Evolutionary conservation across 2,797 vertebrate species (phyloP), one percentile per base, ranked within the genome.

Genomic region (Scyliorhinus canicula): DNA sequence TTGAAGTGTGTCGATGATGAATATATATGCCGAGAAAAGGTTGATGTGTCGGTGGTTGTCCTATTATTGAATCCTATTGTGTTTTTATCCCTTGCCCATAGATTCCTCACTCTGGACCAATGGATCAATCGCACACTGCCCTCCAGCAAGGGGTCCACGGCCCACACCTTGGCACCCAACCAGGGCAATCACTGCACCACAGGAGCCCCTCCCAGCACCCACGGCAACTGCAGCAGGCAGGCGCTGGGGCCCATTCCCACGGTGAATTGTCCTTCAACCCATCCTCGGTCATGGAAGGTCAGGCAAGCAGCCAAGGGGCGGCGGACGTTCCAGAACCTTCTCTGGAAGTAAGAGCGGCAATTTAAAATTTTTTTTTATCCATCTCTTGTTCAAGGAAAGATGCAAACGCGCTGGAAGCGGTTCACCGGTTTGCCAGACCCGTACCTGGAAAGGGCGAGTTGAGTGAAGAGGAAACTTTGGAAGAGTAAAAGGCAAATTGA

Each of bases 241-340:
- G 96, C 93, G 95, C 97, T 11, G 98, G 98, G 0, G 65, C 82
- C 0, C 95, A 96, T 0, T 96, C 96, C 0, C 96, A 97, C 0
- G 1, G 95, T 0, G 97, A 98, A n/a, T 95, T 98, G 52, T 35
- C 96, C 94, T 98, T 97, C 95, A 97, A 96, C 60, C 95, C 97
- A 0, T 96, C 96, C 2, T 96, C 98, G 0, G 96, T 97, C 21
- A 96, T 97, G 95, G 96, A 97, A 0, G 96, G 96, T 55, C 55
- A 97, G 96, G 96, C 96, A 50, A 96, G 96, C 14, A 95, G 97
- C 93, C 93, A 96, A 63, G 97, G 96, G 50, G 85, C 96, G 0
- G 98, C 95, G 93, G 99, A 99, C 0, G 98, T 98, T 67, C 96
- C 98, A 0, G 99, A 99, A 95, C 98, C 98, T 4, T 96, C 98